These are phyloP conservation scores for Petromus typicus DNA, from an alignment of 2,113 vertebrate species.

Conservation along the genomic window DNA sequence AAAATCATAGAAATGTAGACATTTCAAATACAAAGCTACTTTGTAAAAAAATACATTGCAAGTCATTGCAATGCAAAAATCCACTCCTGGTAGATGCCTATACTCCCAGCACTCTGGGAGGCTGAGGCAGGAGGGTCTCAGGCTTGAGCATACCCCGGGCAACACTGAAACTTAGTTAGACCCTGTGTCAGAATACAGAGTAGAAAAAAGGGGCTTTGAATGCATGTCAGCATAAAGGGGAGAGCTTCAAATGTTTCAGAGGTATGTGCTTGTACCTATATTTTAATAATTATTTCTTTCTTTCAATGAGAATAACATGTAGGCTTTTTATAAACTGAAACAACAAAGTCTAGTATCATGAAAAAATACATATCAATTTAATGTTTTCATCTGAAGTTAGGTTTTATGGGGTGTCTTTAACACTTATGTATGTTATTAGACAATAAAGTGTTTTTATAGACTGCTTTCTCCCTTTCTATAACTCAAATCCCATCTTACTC, in stretches of 20 bases:
- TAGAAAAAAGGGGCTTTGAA: background rate
- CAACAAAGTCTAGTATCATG: background rate
- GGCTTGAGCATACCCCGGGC: background rate
- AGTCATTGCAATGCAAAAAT: too few species aligned
- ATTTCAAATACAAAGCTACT: background rate
- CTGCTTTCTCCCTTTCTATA: background rate
- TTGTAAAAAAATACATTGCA: background rate
- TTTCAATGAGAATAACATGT: background rate
- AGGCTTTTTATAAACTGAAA: background rate
- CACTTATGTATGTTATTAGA: background rate
- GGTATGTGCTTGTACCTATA: background rate
- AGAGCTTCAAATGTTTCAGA: background rate
- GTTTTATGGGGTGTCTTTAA: background rate
- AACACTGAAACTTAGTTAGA: background rate
- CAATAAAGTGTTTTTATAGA: background rate
- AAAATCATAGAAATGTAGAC: background rate
- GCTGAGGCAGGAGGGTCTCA: background rate
- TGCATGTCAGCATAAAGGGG: background rate
- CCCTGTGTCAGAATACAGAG: background rate
- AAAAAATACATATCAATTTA: background rate
- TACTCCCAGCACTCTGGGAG: background rate
- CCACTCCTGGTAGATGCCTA: background rate
- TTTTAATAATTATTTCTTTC: constrained; percentile 2
- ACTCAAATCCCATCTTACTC: background rate
- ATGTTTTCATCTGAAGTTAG: background rate